Conservation (phyloP, 2,113 vertebrate species). For the Cygnus buccinator region DNA sequence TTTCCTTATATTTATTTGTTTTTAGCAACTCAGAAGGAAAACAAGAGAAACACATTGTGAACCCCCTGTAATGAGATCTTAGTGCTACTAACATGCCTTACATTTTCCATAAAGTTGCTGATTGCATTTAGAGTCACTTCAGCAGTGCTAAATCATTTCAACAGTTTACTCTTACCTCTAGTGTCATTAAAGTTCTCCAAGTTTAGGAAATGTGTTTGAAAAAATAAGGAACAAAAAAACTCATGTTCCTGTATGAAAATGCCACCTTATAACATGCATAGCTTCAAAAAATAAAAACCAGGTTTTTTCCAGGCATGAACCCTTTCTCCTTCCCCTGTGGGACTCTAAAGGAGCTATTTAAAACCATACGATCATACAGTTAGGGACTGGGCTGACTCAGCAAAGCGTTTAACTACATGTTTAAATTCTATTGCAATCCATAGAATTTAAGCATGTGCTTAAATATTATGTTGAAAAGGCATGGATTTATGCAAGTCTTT, state of each 20-base stretch:
- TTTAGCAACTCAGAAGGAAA: constrained; percentile 35
- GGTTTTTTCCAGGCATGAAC: constrained; percentile 26
- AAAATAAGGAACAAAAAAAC: not conserved
- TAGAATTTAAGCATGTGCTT: constrained; percentile 48
- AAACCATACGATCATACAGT: not conserved
- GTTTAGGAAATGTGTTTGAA: constrained; percentile 31
- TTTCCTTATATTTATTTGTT: constrained; percentile 57
- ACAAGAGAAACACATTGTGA: constrained; percentile 43
- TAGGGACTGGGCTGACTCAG: constrained; percentile 58
- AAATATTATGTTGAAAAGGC: constrained; percentile 24
- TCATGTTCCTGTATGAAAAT: constrained; percentile 43
- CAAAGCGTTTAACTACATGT: constrained; percentile 34
- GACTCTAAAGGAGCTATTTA: constrained; percentile 28
- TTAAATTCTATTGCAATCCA: constrained; percentile 45
- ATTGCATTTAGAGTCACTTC: constrained; percentile 7
- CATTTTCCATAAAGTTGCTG: not conserved
- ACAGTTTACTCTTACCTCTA: not conserved
- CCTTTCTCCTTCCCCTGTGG: constrained; percentile 36
- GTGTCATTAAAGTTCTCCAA: constrained; percentile 15
- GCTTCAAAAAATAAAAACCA: constrained; percentile 47
- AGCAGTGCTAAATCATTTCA: constrained; percentile 41
- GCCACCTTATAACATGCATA: constrained; percentile 24
- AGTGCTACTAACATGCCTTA: constrained; percentile 3
- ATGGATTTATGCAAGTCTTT: constrained; percentile 26
- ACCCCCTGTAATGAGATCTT: constrained; percentile 30